Conservation (phyloP, 2,113 vertebrate species). For the Planiliza haematocheilus region DNA sequence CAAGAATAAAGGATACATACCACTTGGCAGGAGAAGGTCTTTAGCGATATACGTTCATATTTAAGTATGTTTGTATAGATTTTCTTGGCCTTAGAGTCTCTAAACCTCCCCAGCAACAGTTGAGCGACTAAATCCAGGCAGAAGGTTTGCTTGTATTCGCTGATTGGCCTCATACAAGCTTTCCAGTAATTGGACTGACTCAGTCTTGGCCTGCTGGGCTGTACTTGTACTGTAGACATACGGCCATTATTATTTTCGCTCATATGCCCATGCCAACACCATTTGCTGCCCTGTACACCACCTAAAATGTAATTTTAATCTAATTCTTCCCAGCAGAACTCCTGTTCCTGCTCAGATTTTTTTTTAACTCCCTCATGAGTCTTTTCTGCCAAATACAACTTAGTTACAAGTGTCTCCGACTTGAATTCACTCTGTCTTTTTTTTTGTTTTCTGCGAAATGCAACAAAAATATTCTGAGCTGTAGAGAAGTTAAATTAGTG, state of each 20-base stretch:
- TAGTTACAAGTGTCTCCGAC: no score
- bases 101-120: background rate
- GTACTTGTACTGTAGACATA: background rate
- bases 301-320: no score
- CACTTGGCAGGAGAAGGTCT: slow-evolving; percentile 35
- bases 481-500: no score
- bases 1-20: slow-evolving; percentile 58
- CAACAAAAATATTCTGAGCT: no score
- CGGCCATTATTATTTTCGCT: background rate
- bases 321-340: no score
- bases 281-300: no score
- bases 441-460: no score
- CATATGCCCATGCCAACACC: background rate
- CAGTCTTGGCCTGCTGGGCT: background rate
- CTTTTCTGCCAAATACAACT: no score
- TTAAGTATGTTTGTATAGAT: background rate
- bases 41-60: slow-evolving; percentile 7
- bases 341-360: no score
- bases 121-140: background rate
- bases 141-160: background rate
- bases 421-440: no score
- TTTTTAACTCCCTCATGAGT: no score
- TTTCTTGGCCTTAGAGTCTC: background rate
- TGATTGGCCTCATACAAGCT: background rate
- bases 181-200: background rate